Evolutionary conservation across 64 coral and sea anemone species (phyloP).

Genomic region (Acropora tenuis): DNA sequence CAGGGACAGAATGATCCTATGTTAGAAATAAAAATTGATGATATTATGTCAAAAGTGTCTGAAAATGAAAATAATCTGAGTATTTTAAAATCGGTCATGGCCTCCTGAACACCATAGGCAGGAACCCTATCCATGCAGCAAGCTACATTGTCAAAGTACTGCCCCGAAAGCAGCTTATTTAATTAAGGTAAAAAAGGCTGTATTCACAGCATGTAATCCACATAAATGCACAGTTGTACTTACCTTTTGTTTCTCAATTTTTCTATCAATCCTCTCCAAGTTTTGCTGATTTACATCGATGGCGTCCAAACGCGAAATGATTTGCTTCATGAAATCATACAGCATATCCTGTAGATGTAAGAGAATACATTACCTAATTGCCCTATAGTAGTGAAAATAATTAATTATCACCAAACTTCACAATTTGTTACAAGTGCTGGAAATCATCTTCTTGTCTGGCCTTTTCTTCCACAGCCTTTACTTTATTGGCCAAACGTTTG

Average conservation of each 20-base stretch:
- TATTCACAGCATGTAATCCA: not conserved
- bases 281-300: conserved; percentile 31
- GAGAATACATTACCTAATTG: conserved; percentile 22
- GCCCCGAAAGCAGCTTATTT: not conserved
- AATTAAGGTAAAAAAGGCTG: not conserved
- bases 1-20: not conserved
- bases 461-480: too few species aligned
- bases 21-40: not conserved
- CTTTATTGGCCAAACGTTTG: too few species aligned
- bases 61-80: not conserved
- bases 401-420: too few species aligned
- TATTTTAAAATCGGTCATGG: not conserved
- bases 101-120: not conserved
- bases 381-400: too few species aligned
- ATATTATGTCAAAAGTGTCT: not conserved
- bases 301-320: conserved; percentile 12
- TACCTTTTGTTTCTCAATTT: conserved; percentile 46
- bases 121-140: not conserved
- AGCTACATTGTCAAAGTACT: not conserved
- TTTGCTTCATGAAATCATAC: conserved; percentile 36
- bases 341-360: conserved; percentile 51
- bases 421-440: too few species aligned
- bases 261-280: conserved; percentile 32
- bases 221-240: conserved; percentile 3
- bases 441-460: too few species aligned